These are phyloP conservation scores for Holocentrus rufus DNA, from an alignment of 2,797 vertebrate species.

Conservation along the genomic window DNA sequence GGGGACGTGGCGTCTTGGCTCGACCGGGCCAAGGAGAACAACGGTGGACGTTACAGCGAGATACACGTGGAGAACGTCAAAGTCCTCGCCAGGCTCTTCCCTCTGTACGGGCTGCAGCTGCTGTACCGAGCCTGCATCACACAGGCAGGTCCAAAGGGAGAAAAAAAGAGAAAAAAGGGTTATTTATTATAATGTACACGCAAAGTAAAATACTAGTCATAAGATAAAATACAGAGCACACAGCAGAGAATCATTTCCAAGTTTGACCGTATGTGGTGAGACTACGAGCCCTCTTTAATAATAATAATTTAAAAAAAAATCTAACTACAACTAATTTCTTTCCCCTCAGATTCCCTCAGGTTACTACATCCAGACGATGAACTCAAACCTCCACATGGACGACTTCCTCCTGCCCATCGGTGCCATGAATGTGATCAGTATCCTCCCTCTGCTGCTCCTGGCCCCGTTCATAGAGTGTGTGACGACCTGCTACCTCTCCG, in stretches of 20 bases:
- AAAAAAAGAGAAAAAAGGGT: too few relatives aligned
- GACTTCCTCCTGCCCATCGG: conserved; percentile 88
- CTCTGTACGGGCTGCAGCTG: conserved; percentile 88
- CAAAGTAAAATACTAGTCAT: too few relatives aligned
- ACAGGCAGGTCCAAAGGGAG: conserved; percentile 80
- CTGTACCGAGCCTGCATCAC: conserved; percentile 88
- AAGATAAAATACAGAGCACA: too few relatives aligned
- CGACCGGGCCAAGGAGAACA: conserved; percentile 89
- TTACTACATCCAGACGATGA: conserved; percentile 94
- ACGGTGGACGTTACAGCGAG: conserved; percentile 86
- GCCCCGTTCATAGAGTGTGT: conserved; percentile 87
- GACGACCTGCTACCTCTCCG: conserved; percentile 76
- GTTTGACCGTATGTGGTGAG: not conserved
- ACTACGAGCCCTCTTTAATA: too few relatives aligned
- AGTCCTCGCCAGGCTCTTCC: conserved; percentile 85
- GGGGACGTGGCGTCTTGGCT: conserved; percentile 81
- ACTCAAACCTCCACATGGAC: conserved; percentile 86
- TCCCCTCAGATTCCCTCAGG: conserved; percentile 88
- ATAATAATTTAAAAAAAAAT: not conserved
- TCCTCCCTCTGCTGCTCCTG: conserved; percentile 87
- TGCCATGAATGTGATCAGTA: conserved; percentile 88
- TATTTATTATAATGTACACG: too few relatives aligned
- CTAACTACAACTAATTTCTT: not conserved
- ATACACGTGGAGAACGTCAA: conserved; percentile 89
- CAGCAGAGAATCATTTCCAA: not conserved